Conservation (phyloP, 1,140 invertebrate species). For the Berghia stephanieae region DNA sequence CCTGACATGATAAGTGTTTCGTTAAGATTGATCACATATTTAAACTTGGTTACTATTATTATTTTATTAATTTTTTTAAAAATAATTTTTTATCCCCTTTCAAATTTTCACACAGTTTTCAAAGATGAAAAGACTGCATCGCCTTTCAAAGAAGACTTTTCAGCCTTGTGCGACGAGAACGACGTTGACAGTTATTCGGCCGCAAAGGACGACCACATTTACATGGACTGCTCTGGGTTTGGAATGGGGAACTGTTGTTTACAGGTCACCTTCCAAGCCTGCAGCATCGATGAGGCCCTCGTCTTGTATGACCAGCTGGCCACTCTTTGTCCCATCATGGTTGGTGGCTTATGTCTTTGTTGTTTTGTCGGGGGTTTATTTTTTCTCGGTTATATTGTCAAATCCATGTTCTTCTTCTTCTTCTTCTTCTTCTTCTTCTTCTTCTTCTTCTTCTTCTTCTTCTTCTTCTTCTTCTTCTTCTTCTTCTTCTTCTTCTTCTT, state of each 20-base stretch:
- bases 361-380: too few species aligned
- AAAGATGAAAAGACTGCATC: conserved; percentile 83
- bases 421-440: too few species aligned
- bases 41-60: too few species aligned
- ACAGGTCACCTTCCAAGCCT: conserved; percentile 87
- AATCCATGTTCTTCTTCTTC: too few species aligned
- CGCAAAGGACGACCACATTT: conserved; percentile 62
- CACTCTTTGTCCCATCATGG: conserved; percentile 96
- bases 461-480: too few species aligned
- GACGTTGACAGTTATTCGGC: conserved; percentile 52
- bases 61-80: background rate
- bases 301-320: conserved; percentile 97
- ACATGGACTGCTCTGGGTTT: conserved; percentile 98
- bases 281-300: conserved; percentile 94
- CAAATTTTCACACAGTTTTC: conserved; percentile 75
- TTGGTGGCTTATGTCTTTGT: too few species aligned
- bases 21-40: too few species aligned
- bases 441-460: too few species aligned
- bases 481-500: too few species aligned
- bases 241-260: conserved; percentile 99
- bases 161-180: conserved; percentile 74
- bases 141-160: conserved; percentile 81
- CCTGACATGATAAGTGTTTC: too few species aligned
- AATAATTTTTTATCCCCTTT: background rate
- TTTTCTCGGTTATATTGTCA: too few species aligned